Conservation (phyloP, 1,140 invertebrate species). For the Hypsibius dujardini region DNA sequence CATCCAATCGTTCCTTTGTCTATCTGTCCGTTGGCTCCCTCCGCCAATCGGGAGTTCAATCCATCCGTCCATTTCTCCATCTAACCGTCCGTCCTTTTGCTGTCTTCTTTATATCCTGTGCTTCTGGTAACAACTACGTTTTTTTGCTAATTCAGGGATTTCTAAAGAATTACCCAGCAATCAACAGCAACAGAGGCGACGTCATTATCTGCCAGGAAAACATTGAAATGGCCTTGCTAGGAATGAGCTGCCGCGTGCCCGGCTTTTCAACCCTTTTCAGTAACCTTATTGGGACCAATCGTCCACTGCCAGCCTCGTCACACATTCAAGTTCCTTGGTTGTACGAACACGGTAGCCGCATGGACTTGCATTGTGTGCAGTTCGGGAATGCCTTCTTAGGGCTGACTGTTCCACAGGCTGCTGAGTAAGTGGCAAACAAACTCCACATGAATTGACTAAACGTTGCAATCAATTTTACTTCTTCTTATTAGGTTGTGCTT, state of each 20-base stretch:
- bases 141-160: background rate
- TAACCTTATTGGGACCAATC: background rate
- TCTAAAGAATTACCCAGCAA: background rate
- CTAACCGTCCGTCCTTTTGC: too few species aligned
- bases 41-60: too few species aligned
- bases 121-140: background rate
- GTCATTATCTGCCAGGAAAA: background rate
- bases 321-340: background rate
- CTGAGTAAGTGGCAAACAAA: background rate
- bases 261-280: background rate
- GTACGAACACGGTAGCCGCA: background rate
- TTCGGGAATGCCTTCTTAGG: background rate
- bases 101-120: too few species aligned
- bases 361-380: background rate
- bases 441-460: too few species aligned
- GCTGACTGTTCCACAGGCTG: background rate
- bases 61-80: too few species aligned
- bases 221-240: background rate
- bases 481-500: too few species aligned
- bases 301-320: background rate
- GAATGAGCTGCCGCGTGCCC: background rate
- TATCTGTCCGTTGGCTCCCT: too few species aligned
- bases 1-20: too few species aligned
- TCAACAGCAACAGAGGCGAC: background rate
- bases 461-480: too few species aligned